A percentile compares a stretch with the other conserved stretches of the same genome.
These are phyloP conservation scores for Arion vulgaris DNA, from an alignment of 1,140 invertebrate species.

Conservation along the genomic window DNA sequence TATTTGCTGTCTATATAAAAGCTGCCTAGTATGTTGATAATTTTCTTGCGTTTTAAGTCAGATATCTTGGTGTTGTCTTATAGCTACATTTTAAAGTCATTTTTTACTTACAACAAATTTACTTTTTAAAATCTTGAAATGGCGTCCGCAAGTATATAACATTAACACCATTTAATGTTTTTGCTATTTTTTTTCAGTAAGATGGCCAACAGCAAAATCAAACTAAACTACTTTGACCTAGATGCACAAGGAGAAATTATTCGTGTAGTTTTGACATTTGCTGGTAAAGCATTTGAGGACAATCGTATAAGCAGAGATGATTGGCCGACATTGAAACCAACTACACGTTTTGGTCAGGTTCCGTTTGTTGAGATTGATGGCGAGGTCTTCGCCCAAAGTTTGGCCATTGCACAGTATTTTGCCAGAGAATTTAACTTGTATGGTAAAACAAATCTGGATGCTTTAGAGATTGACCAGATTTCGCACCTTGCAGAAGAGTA, in stretches of 20 bases:
- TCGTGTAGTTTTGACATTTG: neutral
- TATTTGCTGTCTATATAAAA: too few relatives aligned
- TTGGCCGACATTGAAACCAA: slow-evolving; percentile 15
- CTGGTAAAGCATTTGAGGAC: slow-evolving; percentile 14
- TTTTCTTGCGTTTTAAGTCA: too few relatives aligned
- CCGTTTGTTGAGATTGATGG: slow-evolving; percentile 16
- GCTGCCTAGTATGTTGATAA: too few relatives aligned
- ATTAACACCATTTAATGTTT: neutral
- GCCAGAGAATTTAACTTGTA: slow-evolving; percentile 4
- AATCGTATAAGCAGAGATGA: neutral
- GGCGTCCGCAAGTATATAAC: too few relatives aligned
- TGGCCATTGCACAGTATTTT: slow-evolving; percentile 6
- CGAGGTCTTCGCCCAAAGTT: neutral
- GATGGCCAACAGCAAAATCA: slow-evolving; percentile 7
- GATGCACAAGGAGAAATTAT: neutral
- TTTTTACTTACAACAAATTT: too few relatives aligned
- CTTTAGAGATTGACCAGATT: neutral
- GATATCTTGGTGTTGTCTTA: too few relatives aligned
- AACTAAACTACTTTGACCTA: slow-evolving; percentile 4
- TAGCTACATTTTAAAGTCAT: too few relatives aligned
- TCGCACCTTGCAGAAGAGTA: neutral
- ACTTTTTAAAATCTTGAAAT: too few relatives aligned
- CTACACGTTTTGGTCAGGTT: slow-evolving; percentile 5
- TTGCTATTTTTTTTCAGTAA: neutral
- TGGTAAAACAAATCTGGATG: slow-evolving; percentile 21